A percentile compares a stretch with the other conserved stretches of the same genome.
Evolutionary conservation across 2,888 invertebrate species (phyloP).

Genomic region (Ornithoptera priamus): DNA sequence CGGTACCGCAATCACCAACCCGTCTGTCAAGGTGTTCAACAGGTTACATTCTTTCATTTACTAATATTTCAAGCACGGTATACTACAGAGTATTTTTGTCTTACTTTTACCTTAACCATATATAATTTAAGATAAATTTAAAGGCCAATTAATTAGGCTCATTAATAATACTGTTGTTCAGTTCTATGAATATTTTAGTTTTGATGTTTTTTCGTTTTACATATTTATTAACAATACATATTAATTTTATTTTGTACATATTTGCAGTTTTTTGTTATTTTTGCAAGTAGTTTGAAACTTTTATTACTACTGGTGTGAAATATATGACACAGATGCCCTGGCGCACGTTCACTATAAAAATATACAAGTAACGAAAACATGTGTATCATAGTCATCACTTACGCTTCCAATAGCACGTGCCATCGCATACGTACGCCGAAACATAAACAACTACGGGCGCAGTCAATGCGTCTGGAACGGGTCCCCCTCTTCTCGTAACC

Average conservation of each 20-base stretch:
- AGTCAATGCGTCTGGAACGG: constrained; percentile 44
- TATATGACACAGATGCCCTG: constrained; percentile 17
- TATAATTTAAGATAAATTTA: no score
- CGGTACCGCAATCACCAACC: not conserved
- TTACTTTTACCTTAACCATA: not conserved
- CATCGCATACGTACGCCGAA: constrained; percentile 42
- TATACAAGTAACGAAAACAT: constrained; percentile 46
- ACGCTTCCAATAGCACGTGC: constrained; percentile 63
- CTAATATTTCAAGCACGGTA: not conserved
- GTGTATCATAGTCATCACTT: constrained; percentile 59
- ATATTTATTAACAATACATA: no score
- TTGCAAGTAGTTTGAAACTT: not conserved
- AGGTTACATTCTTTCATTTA: not conserved
- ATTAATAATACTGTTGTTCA: no score
- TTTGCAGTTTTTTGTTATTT: not conserved
- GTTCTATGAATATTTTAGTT: not conserved
- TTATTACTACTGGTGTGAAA: constrained; percentile 10
- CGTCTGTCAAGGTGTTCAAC: not conserved
- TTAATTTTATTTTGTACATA: not conserved
- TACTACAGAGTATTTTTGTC: not conserved
- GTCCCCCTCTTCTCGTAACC: constrained; percentile 49
- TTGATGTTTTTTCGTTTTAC: not conserved
- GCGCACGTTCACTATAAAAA: constrained; percentile 25
- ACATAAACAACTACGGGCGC: constrained; percentile 59
- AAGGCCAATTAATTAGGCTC: no score